Conservation (phyloP, 2,797 vertebrate genomes). For the Mustela erminea region DNA sequence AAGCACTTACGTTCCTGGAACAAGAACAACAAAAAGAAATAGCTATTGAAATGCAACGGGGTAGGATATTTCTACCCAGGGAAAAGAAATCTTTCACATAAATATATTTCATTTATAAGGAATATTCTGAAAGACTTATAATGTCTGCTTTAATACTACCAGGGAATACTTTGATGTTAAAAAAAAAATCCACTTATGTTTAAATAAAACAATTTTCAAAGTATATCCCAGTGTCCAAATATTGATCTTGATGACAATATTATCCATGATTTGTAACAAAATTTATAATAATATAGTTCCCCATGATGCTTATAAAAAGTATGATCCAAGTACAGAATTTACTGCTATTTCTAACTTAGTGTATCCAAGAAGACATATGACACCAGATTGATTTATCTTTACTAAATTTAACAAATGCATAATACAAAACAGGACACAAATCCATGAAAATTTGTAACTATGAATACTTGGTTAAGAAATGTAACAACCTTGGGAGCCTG, state of each 20-base stretch:
- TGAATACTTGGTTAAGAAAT: not conserved
- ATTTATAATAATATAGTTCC: not conserved
- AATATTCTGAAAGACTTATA: not conserved
- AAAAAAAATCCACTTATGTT: not conserved
- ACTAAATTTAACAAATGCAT: constrained; percentile 5
- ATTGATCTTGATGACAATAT: not conserved
- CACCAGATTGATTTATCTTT: not conserved
- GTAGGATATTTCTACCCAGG: constrained; percentile 53
- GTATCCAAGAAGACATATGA: not conserved
- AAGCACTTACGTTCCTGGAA: constrained; percentile 79
- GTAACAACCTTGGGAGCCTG: not conserved
- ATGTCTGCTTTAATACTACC: not conserved
- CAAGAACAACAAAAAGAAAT: constrained; percentile 72
- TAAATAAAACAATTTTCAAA: constrained; percentile 55
- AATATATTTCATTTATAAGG: constrained; percentile 47
- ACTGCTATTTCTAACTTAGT: not conserved
- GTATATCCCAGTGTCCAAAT: not conserved
- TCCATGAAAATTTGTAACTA: not conserved
- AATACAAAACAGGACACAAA: not conserved
- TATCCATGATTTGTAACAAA: not conserved
- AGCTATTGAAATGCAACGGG: constrained; percentile 71
- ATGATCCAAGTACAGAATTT: not conserved
- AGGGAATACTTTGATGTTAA: not conserved
- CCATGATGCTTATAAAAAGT: not conserved
- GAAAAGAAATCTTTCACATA: constrained; percentile 49